phyloP scores from a whole-genome alignment of 2,888 invertebrate species.

The Scaptomyza tumidula region DNA sequence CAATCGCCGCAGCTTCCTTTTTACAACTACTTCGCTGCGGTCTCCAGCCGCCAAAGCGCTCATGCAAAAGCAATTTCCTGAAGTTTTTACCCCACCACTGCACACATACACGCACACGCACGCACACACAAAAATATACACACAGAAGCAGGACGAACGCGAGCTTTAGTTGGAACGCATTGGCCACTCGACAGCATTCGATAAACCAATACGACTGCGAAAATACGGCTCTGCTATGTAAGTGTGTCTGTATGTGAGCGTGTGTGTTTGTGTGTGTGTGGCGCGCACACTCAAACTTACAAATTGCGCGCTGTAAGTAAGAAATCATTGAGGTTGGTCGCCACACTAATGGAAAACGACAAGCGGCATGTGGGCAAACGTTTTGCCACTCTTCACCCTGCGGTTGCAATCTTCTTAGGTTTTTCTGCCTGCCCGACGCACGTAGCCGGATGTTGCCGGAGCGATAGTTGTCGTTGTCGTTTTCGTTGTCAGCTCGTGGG shows the following conservation, averaged over 20 bases:
- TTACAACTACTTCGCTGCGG: constrained; percentile 52
- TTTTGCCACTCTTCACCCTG: constrained; percentile 26
- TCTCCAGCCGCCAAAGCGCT: constrained; percentile 55
- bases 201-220: constrained; percentile 72
- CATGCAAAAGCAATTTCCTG: constrained; percentile 82
- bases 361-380: constrained; percentile 75
- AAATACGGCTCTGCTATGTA: constrained; percentile 53
- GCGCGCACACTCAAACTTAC: constrained; percentile 58
- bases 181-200: constrained; percentile 62
- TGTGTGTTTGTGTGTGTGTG: constrained; percentile 15
- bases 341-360: constrained; percentile 78
- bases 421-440: constrained; percentile 42
- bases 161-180: constrained; percentile 59
- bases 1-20: constrained; percentile 72
- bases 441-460: constrained; percentile 72
- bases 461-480: constrained; percentile 72
- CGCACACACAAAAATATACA: constrained; percentile 3
- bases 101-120: constrained; percentile 29
- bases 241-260: constrained; percentile 7
- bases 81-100: constrained; percentile 63
- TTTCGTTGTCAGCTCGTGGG: constrained; percentile 52
- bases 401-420: constrained; percentile 53
- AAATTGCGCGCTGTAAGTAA: constrained; percentile 74
- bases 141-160: constrained; percentile 27
- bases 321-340: constrained; percentile 80